A percentile compares a stretch with the other conserved stretches of the same genome.
phyloP scores from a whole-genome alignment of 2,797 vertebrate species.

The Phalloptychus januarius region DNA sequence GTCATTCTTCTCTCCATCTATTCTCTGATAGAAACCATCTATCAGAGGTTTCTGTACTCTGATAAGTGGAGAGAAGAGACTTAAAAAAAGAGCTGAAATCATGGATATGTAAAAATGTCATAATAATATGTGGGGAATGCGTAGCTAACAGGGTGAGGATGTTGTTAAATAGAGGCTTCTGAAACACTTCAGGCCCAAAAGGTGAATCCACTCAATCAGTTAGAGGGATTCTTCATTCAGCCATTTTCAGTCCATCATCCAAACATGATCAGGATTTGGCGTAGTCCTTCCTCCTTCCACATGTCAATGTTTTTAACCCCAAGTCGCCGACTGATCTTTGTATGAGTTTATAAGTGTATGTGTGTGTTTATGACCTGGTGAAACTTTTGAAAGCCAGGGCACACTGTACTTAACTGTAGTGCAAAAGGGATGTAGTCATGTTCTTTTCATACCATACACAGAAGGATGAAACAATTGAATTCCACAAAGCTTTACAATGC shows the following conservation, averaged over 20 bases:
- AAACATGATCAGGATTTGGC: neutral
- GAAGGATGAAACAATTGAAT: neutral
- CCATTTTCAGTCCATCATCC: neutral
- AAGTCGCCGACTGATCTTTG: neutral
- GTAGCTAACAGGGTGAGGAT: neutral
- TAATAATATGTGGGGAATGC: neutral
- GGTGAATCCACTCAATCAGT: neutral
- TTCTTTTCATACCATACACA: neutral
- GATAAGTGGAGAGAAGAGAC: neutral
- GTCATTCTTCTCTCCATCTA: neutral
- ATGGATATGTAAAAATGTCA: constrained; percentile 14
- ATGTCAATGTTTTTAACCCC: neutral
- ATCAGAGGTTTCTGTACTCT: too few relatives aligned
- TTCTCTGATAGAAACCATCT: too few relatives aligned
- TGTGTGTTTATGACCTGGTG: neutral
- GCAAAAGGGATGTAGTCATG: neutral
- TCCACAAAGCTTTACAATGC: neutral
- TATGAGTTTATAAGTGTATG: neutral
- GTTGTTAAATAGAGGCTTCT: neutral
- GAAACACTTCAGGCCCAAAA: neutral
- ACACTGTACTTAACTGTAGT: neutral
- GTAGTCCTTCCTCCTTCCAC: neutral
- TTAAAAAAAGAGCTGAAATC: constrained; percentile 16
- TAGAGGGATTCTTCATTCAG: neutral
- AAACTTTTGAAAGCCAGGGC: neutral